Base-by-base conservation (phyloP, 2,888 invertebrate species). In the Ormyrus labotus region DNA sequence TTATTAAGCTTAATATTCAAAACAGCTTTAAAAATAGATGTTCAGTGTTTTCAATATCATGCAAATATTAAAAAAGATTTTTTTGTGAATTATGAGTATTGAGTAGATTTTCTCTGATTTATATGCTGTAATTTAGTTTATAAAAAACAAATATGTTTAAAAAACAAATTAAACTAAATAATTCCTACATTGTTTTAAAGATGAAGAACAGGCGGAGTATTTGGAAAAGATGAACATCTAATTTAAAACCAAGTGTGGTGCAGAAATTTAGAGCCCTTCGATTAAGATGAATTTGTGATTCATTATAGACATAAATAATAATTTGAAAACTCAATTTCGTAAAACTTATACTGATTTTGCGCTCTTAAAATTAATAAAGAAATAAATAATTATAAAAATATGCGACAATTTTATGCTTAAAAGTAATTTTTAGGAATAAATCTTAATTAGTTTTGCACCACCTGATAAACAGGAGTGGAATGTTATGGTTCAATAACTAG, bases 361-460 rank as follows among this genome's bases (percentile, higher is more conserved):
- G 76, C 50, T 81, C 84, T 85, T 86, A 86, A 73, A 85, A 84
- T 85, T 86, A 87, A 34, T 81, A 83, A 85, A 87, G 87, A 87
- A 90, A 90, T 90, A 90, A 89, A 90, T 89, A 89, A 86, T 88
- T 89, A 90, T 88, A 89, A 90, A 90, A 90, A 90, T 90, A 89
- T 89, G 89, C 89, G 87, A 88, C 87, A 87, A 89, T 88, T 89
- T 87, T 79, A 89, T 88, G 88, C 88, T 86, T 88, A 87, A 86
- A 86, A 87, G 10, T 80, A 55, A 70, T 88, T 85, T 87, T 85
- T 88, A 88, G 83, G 83, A 85, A 84, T 84, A 85, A 87, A 85
- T 87, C 87, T 87, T 87, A 88, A 86, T 87, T 87, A 87, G 87
- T 83, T 88, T 87, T 87, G 87, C 88, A 89, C 90, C 89, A 88